Evolutionary conservation across 30 jellyfish, hydroid and myxozoan genomes (phyloP).

Genomic region (Sanderia malayensis): DNA sequence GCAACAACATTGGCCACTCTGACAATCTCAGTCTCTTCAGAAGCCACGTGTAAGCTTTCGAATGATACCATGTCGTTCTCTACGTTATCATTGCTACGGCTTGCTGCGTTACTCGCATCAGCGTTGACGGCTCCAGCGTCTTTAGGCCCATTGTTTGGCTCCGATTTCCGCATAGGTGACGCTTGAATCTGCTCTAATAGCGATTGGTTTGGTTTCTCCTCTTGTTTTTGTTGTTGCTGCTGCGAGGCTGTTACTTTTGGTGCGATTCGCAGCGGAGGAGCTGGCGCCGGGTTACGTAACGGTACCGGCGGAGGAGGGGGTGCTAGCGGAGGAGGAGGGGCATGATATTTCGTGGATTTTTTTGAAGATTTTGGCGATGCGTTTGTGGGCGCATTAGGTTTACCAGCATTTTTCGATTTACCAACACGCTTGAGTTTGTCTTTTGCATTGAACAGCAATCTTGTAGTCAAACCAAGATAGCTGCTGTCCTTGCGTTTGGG

Average conservation of each 20-base stretch:
- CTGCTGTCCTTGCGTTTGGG: conserved; percentile 29
- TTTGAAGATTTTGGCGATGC: conserved; percentile 21
- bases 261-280: background rate
- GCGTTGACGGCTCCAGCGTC: background rate
- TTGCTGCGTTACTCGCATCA: background rate
- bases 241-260: background rate
- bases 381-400: conserved; percentile 11
- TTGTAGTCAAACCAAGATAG: conserved; percentile 41
- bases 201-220: background rate
- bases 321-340: conserved; percentile 50
- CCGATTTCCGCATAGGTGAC: background rate
- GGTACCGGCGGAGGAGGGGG: conserved; percentile 46
- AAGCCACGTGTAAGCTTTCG: conserved; percentile 35
- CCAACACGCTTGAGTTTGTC: conserved; percentile 52
- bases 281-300: background rate
- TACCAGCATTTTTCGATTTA: conserved; percentile 16
- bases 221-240: no score
- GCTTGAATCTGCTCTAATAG: background rate
- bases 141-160: background rate
- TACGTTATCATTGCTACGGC: conserved; percentile 13
- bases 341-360: conserved; percentile 4
- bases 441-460: conserved; percentile 41
- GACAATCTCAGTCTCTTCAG: conserved; percentile 56
- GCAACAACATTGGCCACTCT: conserved; percentile 49
- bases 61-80: background rate